Conservation (phyloP, 2,797 vertebrate genomes). For the Aplochiton taeniatus region DNA sequence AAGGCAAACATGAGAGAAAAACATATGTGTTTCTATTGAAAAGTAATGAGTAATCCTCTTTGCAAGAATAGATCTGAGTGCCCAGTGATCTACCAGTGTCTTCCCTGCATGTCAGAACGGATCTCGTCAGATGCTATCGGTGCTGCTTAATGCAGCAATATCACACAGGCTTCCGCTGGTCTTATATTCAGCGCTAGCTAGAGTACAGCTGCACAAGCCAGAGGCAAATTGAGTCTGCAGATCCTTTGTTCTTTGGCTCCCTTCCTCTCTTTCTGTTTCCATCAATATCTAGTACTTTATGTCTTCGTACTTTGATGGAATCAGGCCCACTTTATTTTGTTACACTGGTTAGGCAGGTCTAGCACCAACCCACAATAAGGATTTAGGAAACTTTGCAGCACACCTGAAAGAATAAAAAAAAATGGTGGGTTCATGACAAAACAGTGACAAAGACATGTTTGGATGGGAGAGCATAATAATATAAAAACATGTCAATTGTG, state of each 20-base stretch:
- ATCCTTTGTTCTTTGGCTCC: conserved; percentile 26
- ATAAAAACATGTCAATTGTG: too few relatives aligned
- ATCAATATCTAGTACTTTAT: not conserved
- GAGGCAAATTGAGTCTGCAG: conserved; percentile 45
- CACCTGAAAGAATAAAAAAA: too few relatives aligned
- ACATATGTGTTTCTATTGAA: not conserved
- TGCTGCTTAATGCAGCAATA: conserved; percentile 10
- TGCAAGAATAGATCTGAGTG: conserved; percentile 15
- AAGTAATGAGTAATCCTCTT: conserved; percentile 16
- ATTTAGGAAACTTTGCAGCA: too few relatives aligned
- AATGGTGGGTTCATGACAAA: too few relatives aligned
- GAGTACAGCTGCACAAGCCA: conserved; percentile 40
- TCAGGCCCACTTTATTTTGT: too few relatives aligned
- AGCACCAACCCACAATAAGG: too few relatives aligned
- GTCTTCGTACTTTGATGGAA: too few relatives aligned
- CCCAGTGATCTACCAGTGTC: conserved; percentile 20
- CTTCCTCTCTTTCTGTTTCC: conserved; percentile 6
- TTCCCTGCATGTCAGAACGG: conserved; percentile 33
- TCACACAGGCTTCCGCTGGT: not conserved
- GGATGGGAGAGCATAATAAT: too few relatives aligned
- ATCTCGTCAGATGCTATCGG: conserved; percentile 42
- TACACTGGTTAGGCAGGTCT: too few relatives aligned
- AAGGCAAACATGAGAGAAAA: not conserved
- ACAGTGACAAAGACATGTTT: too few relatives aligned
- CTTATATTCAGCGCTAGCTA: conserved; percentile 47